A percentile compares a stretch with the other conserved stretches of the same genome.
Conservation (phyloP, 2,797 vertebrate genomes). For the Rhyacichthys aspro region DNA sequence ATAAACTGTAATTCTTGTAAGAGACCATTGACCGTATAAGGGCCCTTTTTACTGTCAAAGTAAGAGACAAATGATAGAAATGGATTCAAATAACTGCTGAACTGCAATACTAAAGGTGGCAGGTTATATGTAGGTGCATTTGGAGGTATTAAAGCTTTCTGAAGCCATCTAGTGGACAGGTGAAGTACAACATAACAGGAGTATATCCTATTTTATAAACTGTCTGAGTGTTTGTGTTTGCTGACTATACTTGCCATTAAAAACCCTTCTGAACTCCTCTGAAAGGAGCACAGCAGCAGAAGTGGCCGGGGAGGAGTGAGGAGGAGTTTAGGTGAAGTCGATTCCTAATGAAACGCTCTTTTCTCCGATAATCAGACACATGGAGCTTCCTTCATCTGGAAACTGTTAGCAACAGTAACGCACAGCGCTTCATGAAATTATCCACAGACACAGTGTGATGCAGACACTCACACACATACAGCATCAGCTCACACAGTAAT, state of each 20-base stretch:
- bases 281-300: slow-evolving; percentile 7
- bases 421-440: slow-evolving; percentile 81
- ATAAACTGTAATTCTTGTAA: no score
- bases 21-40: no score
- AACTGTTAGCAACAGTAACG: slow-evolving; percentile 74
- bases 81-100: no score
- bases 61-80: no score
- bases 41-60: no score
- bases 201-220: not conserved
- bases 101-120: no score
- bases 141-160: not conserved
- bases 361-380: slow-evolving; percentile 75
- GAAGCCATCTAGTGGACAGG: slow-evolving; percentile 11
- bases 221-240: not conserved
- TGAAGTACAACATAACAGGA: not conserved
- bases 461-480: slow-evolving; percentile 50
- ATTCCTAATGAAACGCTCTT: slow-evolving; percentile 66
- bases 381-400: slow-evolving; percentile 77
- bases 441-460: slow-evolving; percentile 77
- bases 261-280: slow-evolving; percentile 1
- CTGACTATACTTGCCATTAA: slow-evolving; percentile 2
- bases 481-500: slow-evolving; percentile 79
- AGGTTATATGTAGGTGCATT: no score
- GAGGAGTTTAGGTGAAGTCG: slow-evolving; percentile 35
- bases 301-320: slow-evolving; percentile 11